Base-by-base conservation (phyloP, 2,888 invertebrate species). In the Euphydryas editha region DNA sequence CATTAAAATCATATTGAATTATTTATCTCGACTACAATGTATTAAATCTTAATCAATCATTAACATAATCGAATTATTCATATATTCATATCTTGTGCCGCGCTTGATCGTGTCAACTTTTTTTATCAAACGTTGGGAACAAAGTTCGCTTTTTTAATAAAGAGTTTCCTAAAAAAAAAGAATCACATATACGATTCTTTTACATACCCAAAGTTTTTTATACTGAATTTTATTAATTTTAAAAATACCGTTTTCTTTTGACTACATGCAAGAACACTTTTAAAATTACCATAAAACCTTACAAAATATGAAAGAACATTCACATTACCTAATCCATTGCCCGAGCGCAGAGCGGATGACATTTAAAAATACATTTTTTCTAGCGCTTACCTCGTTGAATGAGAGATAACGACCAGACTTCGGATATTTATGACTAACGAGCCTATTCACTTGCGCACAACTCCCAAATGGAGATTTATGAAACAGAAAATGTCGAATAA, bases 351-450 rank as follows among this genome's bases (percentile, higher is more conserved):
- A 13, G 46, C 42, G 54, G 79, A 79, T 81, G 80, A 79, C 63
- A 58, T 68, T 72, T 69, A 63, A 71, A 65, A 72, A 69, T 47
- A 58, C 59, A 57, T 68, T 68, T 71, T 70, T 67, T 67, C 68
- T 51, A 42, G 55, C 62, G 62, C 63, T 60, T 59, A 69, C 62
- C 68, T 63, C 62, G 72, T 75, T 88, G 90, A 90, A 90, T 90
- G 85, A 86, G 83, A 84, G 84, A 85, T 90, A 90, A 74, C 90
- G 90, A 90, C 85, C 84, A 80, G 85, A 87, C 86, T 90, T 90
- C 84, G 87, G 88, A 87, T 90, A 90, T 90, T 90, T 90, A 90
- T 89, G 89, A 88, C 82, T 90, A 90, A 91, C 90, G 89, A 91
- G 88, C 88, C 90, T 87, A 91, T 91, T 91, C 90, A 90, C 82